These are phyloP conservation scores for Periphyllus acericola DNA, from an alignment of 2,888 invertebrate species.

Conservation along the genomic window DNA sequence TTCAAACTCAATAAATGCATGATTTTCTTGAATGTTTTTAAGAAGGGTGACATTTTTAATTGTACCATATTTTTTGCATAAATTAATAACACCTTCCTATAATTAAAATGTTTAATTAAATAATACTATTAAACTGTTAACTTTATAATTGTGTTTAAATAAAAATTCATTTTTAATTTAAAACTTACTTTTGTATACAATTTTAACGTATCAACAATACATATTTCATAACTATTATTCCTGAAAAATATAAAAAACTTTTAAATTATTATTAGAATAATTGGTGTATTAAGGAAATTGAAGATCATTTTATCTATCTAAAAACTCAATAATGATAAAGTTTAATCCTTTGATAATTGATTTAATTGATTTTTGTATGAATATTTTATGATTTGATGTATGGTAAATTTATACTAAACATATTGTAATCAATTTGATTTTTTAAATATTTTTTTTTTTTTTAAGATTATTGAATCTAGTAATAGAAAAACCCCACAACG, in stretches of 20 bases:
- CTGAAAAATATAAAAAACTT: neutral
- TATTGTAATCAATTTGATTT: no score
- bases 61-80: slow-evolving; percentile 31
- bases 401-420: no score
- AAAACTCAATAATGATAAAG: no score
- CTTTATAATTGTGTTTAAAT: neutral
- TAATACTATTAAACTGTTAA: neutral
- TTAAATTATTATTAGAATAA: neutral
- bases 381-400: no score
- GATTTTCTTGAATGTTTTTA: neutral
- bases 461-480: no score
- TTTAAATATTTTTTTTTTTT: no score
- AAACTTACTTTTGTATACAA: neutral
- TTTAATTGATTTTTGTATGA: no score
- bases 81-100: slow-evolving; percentile 22
- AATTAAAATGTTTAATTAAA: neutral
- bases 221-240: neutral
- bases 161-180: neutral
- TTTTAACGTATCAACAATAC: slow-evolving; percentile 19
- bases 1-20: slow-evolving; percentile 47
- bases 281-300: no score
- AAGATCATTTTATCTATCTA: no score
- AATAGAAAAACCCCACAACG: no score
- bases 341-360: no score
- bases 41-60: slow-evolving; percentile 19